Percentiles rank a stretch among this genome's conserved stretches.
Evolutionary conservation across 2,113 vertebrate genomes (phyloP).

Genomic region (Campylomormyrus tamandua): DNA sequence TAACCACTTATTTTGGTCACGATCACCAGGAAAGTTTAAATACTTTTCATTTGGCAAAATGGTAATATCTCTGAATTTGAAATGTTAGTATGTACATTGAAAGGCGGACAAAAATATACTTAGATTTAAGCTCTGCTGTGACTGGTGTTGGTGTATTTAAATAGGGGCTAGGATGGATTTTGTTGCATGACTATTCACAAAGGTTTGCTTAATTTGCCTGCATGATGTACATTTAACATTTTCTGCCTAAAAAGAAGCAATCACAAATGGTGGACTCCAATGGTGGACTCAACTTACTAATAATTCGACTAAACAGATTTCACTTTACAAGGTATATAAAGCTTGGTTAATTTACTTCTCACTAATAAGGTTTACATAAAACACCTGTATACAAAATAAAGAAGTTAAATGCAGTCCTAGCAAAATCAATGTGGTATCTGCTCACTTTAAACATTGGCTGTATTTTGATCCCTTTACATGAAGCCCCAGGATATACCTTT

Average conservation of each 20-base stretch:
- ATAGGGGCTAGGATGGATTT: background rate
- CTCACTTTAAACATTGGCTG: background rate
- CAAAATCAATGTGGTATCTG: background rate
- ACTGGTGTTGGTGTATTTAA: background rate
- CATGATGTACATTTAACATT: background rate
- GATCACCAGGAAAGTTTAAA: background rate
- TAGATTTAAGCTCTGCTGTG: background rate
- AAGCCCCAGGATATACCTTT: background rate
- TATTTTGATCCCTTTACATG: background rate
- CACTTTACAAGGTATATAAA: background rate
- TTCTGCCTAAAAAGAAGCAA: background rate
- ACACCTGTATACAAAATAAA: background rate
- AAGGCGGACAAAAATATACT: background rate
- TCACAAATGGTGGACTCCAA: too few species aligned
- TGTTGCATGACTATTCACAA: background rate
- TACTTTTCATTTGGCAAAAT: background rate
- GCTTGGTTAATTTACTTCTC: background rate
- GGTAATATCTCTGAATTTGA: background rate
- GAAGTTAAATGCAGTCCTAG: background rate
- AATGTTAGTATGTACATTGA: background rate
- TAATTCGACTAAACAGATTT: background rate
- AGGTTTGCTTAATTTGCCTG: background rate
- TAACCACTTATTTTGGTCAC: background rate
- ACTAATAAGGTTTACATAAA: background rate
- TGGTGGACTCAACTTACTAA: background rate